Evolutionary conservation across 2,797 vertebrate genomes (phyloP), one percentile per base, ranked within the genome.

Genomic region (Paratrypauchen microcephalus): DNA sequence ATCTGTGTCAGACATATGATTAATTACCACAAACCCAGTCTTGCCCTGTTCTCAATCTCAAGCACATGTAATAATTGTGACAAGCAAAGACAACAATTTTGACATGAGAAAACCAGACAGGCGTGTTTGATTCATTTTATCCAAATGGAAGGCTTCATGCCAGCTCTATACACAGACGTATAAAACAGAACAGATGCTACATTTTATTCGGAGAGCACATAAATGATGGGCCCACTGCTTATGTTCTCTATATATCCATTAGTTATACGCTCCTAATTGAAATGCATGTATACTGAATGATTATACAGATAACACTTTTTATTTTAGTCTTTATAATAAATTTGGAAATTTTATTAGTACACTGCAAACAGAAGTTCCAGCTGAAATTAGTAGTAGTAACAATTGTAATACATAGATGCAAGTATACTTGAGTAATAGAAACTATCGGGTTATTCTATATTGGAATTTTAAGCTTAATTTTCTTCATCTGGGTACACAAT

Each of bases 51-150:
- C 11, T 9, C 5, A 6, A 5, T 64, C 75, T 1, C n/a, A n/a
- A 61, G 68, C 32, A 21, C 1, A 65, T 75, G 59, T 26, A 50
- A 68, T 78, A 54, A 65, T 23, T 21, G 56, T 32, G 11, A 77
- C 66, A 57, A 65, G 39, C 24, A 2, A 21, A 66, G 41, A 74
- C 47, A 55, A 39, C 48, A 21, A 8, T 19, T 68, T 5, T 56
- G 67, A 74, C 69, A 63, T 74, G 47, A 65, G 65, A 68, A 65
- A 76, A 76, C 41, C 1, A 73, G 70, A 54, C 69, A 16, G 59
- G 18, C 65, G 65, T 82, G 75, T 79, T 83, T 86, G 66, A 82
- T 82, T 83, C 78, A 79, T 68, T 55, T 0, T 11, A 48, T 60
- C 50, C 63, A 70, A 78, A 78, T 57, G 30, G 74, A 2, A 60